Base-by-base conservation (phyloP, 2,113 vertebrate genomes). In the Poecilia latipinna region DNA sequence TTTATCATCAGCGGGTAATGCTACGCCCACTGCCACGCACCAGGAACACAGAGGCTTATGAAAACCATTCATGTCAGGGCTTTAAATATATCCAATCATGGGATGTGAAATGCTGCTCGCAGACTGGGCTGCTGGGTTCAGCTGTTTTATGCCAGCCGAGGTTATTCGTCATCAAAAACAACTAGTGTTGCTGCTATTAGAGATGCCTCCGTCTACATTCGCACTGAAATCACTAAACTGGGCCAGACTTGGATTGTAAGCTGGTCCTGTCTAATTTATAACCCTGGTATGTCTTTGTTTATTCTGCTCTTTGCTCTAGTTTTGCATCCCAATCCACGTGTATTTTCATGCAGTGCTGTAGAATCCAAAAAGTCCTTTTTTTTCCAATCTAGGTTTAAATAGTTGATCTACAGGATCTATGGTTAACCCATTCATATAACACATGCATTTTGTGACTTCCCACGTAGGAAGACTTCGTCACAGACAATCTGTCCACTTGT, bases 31-130 rank as follows among this genome's bases (percentile, higher is more conserved):
- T 70, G 69, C 39, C 72, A 74, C 19, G 48, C 4, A n/a, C 28
- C 26, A 17, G 62, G 62, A 75, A 70, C 37, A 69, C 60, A 75
- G 61, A 64, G 42, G 68, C 63, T 74, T 67, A 35, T 65, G 54
- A 77, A 64, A 77, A 82, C 32, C 48, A 62, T 69, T 83, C 70
- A 78, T 75, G 82, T 79, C 76, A 74, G 28, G 37, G 72, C 26
- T 70, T 80, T 64, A 33, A 73, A 71, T 70, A n/a, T 48, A 35
- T 69, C 64, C 60, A 65, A 80, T 80, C 81, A 87, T 75, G 79
- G 74, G 87, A 85, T 74, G 79, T 72, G 80, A 93, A 91, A 91
- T 87, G 76, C 82, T 88, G 84, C 42, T 63, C 2, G 70, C 64
- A n/a, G 8, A 66, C 65, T 69, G 67, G 77, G 68, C 35, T 15